Conservation (phyloP, 2,113 vertebrate genomes). For the Amblyornis subalaris region DNA sequence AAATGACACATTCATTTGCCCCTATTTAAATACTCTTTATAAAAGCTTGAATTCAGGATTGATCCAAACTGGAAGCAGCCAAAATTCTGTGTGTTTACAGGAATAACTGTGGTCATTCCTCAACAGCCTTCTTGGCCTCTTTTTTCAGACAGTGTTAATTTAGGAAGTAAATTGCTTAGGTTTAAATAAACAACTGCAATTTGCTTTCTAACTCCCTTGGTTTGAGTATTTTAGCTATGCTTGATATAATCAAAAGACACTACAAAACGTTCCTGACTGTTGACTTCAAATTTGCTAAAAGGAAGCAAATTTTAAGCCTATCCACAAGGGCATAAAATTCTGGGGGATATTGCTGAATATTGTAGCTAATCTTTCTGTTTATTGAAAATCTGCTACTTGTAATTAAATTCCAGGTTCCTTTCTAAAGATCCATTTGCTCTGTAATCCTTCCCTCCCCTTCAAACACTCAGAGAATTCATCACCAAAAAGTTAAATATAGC, state of each 20-base stretch:
- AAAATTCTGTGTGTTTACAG: background rate
- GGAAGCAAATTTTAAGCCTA: background rate
- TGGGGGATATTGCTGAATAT: background rate
- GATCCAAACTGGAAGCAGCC: background rate
- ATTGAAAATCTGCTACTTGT: background rate
- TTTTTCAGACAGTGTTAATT: background rate
- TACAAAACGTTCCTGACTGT: background rate
- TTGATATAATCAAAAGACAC: background rate
- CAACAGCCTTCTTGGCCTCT: background rate
- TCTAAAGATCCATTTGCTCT: background rate
- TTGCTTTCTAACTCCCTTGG: background rate
- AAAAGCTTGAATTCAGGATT: constrained; percentile 5
- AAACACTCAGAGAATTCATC: background rate
- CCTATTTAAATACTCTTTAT: background rate
- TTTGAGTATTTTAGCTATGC: background rate
- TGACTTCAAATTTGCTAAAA: background rate
- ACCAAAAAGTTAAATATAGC: background rate
- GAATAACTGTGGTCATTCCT: background rate
- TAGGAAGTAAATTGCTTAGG: background rate
- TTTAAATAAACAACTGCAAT: background rate
- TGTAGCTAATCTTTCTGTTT: background rate
- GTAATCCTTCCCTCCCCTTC: background rate
- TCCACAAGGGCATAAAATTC: background rate
- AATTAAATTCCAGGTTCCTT: background rate
- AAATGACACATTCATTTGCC: background rate